Base-by-base conservation (phyloP, 2,888 invertebrate genomes). In the Acleris emargana region DNA sequence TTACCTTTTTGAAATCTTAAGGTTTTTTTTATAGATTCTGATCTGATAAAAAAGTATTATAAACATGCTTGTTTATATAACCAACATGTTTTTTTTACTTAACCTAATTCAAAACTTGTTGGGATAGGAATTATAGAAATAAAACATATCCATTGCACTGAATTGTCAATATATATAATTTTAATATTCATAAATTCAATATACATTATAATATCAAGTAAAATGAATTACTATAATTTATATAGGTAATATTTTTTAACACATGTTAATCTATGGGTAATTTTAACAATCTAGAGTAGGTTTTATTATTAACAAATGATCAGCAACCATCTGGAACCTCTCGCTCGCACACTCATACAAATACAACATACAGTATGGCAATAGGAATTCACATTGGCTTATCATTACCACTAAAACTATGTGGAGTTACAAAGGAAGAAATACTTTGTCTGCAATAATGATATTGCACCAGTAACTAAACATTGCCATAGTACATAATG, bases 121-220 rank as follows among this genome's bases (percentile, higher is more conserved):
- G 13, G 32, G 18, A 17, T 7, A 22, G 25, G 32, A 54, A 50
- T 18, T 4, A 51, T 22, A 54, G n/a, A 54, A 63, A 63, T 66
- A 54, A 68, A 57, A 61, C 67, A 16, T 18, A 51, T 51, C 6
- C 58, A 69, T 81, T 78, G 87, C 84, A 86, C 89, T 89, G 91
- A 89, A 88, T 83, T 90, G 84, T 91, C 91, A 91, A 91, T 92
- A 91, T 91, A 91, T 91, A 91, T 90, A 89, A 89, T 84, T 90
- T 90, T 91, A 92, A 92, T 92, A 87, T 92, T 91, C 91, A 92
- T 92, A 92, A 91, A 91, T 92, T 92, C 88, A 91, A 92, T 92
- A 91, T 92, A 92, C 92, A 92, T 91, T 89, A 90, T 91, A 91
- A 91, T 91, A 89, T 91, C 87, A 90, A 92, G 89, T 91, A 91